Conservation (phyloP, 1,140 invertebrate genomes). For the Trialeurodes vaporariorum region DNA sequence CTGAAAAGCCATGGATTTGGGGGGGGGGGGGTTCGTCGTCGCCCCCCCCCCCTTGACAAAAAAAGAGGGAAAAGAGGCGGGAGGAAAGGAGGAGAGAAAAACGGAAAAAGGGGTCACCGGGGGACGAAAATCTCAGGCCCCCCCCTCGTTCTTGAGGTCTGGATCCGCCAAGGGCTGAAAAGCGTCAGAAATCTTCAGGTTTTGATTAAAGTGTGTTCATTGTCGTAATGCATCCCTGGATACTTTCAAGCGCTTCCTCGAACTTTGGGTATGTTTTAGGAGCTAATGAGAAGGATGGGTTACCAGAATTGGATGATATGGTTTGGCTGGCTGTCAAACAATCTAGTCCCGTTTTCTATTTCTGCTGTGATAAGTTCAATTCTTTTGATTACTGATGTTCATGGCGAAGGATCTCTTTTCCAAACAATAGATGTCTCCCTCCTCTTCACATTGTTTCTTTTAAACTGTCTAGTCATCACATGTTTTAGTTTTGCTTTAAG, state of each 20-base stretch:
- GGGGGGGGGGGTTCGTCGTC: too few relatives aligned
- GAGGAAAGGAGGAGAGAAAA: too few relatives aligned
- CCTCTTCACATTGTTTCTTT: neutral
- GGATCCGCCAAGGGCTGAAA: neutral
- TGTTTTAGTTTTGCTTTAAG: neutral
- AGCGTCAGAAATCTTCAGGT: neutral
- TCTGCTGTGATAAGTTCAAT: neutral
- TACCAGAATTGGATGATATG: neutral
- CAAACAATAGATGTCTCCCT: neutral
- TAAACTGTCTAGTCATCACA: neutral
- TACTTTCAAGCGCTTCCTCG: too few relatives aligned
- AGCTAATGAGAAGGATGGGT: neutral
- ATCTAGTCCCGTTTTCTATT: neutral
- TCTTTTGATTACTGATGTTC: neutral
- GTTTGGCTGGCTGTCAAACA: neutral
- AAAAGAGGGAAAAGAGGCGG: too few relatives aligned
- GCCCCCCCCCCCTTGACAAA: too few relatives aligned
- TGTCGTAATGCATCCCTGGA: neutral
- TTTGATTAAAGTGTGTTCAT: neutral
- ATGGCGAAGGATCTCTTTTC: neutral
- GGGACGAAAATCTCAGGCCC: too few relatives aligned
- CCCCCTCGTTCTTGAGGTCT: neutral
- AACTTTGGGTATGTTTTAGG: neutral
- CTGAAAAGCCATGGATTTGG: too few relatives aligned
- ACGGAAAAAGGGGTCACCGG: too few relatives aligned